phyloP scores from a whole-genome alignment of 2,888 invertebrate genomes.

The Zootermopsis nevadensis region DNA sequence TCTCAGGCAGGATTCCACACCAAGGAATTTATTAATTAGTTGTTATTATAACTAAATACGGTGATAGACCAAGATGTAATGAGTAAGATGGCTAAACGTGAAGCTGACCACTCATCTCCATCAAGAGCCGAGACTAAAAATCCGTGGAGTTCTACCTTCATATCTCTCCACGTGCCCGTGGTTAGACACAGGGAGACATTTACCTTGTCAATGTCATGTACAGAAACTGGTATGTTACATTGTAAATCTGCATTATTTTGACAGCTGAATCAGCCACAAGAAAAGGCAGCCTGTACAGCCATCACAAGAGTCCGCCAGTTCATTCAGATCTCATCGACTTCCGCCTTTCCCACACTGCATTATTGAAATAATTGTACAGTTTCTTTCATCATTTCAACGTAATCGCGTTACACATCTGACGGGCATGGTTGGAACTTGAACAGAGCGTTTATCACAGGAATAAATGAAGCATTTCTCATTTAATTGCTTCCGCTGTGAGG shows the following conservation, averaged over 20 bases:
- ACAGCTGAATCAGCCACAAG: not conserved
- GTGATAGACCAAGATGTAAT: no score
- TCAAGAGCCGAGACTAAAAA: no score
- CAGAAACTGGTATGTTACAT: no score
- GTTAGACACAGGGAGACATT: no score
- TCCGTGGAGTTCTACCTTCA: no score
- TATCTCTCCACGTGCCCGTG: no score
- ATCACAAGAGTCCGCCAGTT: not conserved
- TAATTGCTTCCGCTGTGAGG: slow-evolving; percentile 46
- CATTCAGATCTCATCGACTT: not conserved
- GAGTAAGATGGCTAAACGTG: no score
- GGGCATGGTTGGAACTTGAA: not conserved
- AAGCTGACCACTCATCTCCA: no score
- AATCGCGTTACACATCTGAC: not conserved
- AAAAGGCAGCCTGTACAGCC: not conserved
- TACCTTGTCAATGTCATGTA: no score
- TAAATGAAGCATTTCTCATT: slow-evolving; percentile 48
- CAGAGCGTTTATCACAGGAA: slow-evolving; percentile 43
- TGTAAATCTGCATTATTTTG: not conserved
- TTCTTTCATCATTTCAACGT: slow-evolving; percentile 19
- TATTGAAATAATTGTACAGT: slow-evolving; percentile 18
- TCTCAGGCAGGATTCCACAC: no score
- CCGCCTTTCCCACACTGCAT: slow-evolving; percentile 25
- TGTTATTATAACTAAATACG: no score
- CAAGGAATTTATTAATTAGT: no score